phyloP scores from a whole-genome alignment of 1,140 invertebrate genomes.

The Danaus melanippus region DNA sequence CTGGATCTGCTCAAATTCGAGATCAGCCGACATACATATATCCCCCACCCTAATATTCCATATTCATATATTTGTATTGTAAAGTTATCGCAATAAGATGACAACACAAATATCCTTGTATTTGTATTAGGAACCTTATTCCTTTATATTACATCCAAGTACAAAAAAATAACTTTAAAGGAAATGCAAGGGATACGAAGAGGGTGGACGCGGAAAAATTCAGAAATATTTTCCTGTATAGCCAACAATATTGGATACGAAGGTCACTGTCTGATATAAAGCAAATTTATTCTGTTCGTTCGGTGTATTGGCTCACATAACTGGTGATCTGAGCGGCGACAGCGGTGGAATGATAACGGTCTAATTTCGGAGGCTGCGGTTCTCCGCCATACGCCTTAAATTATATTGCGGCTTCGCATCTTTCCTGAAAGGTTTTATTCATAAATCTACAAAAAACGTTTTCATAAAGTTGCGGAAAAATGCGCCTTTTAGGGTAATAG shows the following conservation, averaged over 20 bases:
- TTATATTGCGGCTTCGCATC: conserved; percentile 59
- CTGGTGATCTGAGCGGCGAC: conserved; percentile 63
- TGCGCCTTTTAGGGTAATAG: conserved; percentile 48
- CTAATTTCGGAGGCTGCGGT: conserved; percentile 60
- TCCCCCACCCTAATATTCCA: too few species aligned
- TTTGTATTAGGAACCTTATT: conserved; percentile 39
- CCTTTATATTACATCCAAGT: conserved; percentile 33
- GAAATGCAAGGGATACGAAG: conserved; percentile 32
- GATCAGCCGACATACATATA: too few species aligned
- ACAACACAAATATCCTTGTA: conserved; percentile 9
- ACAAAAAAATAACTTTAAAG: conserved; percentile 47
- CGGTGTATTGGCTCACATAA: conserved; percentile 66
- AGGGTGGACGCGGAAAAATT: conserved; percentile 38
- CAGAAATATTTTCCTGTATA: conserved; percentile 58
- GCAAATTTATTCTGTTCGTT: conserved; percentile 68
- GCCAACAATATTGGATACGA: conserved; percentile 66
- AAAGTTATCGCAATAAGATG: too few species aligned
- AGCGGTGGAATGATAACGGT: conserved; percentile 67
- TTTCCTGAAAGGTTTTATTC: conserved; percentile 68
- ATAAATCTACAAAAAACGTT: conserved; percentile 66
- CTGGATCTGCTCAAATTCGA: too few species aligned
- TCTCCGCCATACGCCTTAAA: conserved; percentile 58
- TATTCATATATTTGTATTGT: too few species aligned
- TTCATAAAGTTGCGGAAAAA: conserved; percentile 63
- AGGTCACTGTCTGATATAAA: conserved; percentile 67